These are phyloP conservation scores for Riptortus pedestris DNA, from an alignment of 1,140 invertebrate species.

Conservation along the genomic window DNA sequence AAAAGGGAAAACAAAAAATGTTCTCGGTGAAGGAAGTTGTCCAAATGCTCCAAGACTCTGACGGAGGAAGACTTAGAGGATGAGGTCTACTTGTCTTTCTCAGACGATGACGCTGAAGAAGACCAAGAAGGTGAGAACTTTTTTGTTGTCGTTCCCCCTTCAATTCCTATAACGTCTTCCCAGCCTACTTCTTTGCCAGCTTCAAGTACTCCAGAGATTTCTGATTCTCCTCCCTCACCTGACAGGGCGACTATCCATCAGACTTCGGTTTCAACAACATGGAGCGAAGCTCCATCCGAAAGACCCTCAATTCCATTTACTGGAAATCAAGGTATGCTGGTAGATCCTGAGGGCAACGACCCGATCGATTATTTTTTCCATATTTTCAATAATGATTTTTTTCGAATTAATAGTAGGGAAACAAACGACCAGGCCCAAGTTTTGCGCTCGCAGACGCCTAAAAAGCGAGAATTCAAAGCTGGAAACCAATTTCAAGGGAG, in stretches of 20 bases:
- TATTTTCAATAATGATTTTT: neutral
- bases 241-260: neutral
- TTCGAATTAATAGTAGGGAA: neutral
- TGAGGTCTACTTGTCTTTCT: neutral
- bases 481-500: neutral
- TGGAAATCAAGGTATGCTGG: neutral
- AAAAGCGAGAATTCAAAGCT: neutral
- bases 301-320: neutral
- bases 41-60: too few species aligned
- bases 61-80: neutral
- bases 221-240: too few species aligned
- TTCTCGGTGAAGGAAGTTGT: neutral
- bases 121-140: neutral
- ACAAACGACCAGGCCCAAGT: neutral
- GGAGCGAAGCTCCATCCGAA: neutral
- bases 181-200: slow-evolving; percentile 8
- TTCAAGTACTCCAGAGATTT: slow-evolving; percentile 9
- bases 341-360: neutral
- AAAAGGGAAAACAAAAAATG: too few species aligned
- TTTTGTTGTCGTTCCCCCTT: neutral
- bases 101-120: neutral
- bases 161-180: too few species aligned
- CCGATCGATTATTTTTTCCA: neutral
- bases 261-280: neutral
- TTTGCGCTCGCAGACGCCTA: neutral